phyloP scores from a whole-genome alignment of 2,888 invertebrate species.

The Dione vanillae region DNA sequence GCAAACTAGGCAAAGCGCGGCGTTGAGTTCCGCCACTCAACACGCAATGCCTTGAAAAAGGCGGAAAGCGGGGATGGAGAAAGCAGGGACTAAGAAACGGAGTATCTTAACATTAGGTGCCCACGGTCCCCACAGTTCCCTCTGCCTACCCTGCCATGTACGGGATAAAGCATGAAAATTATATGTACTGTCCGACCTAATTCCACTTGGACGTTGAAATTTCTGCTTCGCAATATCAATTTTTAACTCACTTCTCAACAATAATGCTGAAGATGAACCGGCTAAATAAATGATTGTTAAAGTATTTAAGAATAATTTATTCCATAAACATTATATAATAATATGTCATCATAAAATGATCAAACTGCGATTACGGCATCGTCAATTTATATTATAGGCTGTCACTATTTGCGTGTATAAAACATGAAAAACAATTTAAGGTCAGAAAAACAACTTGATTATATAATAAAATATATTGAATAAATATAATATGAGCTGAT shows the following conservation, averaged over 20 bases:
- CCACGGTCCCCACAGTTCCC: no score
- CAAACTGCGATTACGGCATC: conserved; percentile 16
- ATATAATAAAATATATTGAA: conserved; percentile 19
- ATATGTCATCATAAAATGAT: conserved; percentile 25
- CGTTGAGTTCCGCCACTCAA: no score
- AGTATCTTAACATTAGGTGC: no score
- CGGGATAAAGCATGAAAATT: no score
- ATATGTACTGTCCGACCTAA: no score
- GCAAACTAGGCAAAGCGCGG: no score
- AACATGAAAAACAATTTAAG: conserved; percentile 14
- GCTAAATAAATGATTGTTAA: background rate
- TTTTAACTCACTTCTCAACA: background rate
- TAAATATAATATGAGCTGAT: conserved; percentile 16
- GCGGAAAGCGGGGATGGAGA: no score
- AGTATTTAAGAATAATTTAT: conserved; percentile 6
- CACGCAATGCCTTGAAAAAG: no score
- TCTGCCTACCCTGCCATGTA: no score
- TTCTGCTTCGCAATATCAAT: background rate
- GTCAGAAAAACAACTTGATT: conserved; percentile 20
- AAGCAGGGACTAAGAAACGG: no score
- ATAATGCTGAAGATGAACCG: background rate
- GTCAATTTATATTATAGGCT: conserved; percentile 17
- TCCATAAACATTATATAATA: conserved; percentile 10
- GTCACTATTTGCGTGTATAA: conserved; percentile 11
- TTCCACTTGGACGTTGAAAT: no score